phyloP scores from a whole-genome alignment of 2,113 vertebrate genomes.

The Willisornis vidua region DNA sequence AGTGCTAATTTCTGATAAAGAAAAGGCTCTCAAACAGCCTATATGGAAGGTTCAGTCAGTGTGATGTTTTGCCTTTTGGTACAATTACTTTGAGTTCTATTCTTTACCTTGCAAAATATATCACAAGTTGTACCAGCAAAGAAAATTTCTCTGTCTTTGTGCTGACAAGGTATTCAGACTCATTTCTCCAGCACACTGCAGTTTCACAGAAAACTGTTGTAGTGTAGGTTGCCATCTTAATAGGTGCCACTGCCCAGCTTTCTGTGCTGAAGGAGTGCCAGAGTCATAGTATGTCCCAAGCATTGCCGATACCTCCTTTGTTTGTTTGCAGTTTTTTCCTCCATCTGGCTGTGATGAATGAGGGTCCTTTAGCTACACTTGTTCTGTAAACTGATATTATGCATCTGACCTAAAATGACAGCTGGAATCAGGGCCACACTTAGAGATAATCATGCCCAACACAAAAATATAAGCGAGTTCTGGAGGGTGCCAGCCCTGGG shows the following conservation, averaged over 20 bases:
- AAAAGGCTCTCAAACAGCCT: neutral
- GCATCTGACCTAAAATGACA: slow-evolving; percentile 68
- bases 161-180: neutral
- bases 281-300: neutral
- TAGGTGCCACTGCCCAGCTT: neutral
- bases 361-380: slow-evolving; percentile 53
- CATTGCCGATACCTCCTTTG: neutral
- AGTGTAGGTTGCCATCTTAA: neutral
- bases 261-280: neutral
- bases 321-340: slow-evolving; percentile 1
- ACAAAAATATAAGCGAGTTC: slow-evolving; percentile 57
- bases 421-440: slow-evolving; percentile 61
- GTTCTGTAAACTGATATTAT: slow-evolving; percentile 58
- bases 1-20: neutral
- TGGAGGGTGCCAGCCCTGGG: slow-evolving; percentile 67
- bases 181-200: neutral
- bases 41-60: neutral
- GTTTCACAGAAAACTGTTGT: neutral
- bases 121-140: neutral
- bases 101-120: neutral
- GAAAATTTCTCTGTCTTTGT: neutral
- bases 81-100: neutral
- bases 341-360: slow-evolving; percentile 48
- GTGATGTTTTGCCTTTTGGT: neutral
- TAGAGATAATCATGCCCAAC: slow-evolving; percentile 56